phyloP scores from a whole-genome alignment of 2,888 invertebrate species.

The Cheilosia variabilis region DNA sequence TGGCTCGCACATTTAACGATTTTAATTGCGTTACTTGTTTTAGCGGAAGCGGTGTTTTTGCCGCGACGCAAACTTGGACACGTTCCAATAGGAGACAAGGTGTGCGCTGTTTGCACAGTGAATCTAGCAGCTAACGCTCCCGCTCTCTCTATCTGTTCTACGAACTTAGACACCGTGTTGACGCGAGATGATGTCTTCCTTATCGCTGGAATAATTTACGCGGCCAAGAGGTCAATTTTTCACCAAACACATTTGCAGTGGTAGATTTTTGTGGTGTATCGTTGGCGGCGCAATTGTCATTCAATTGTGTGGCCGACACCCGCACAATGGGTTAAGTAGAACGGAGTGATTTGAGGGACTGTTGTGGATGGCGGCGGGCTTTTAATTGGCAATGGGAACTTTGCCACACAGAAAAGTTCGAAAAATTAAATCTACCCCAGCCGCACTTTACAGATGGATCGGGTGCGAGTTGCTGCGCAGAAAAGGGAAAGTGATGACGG shows the following conservation, averaged over 20 bases:
- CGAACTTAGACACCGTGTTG: not conserved
- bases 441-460: too few relatives aligned
- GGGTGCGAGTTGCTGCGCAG: too few relatives aligned
- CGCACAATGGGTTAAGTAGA: not conserved
- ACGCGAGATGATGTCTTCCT: conserved; percentile 5
- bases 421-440: too few relatives aligned
- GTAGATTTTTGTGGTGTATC: conserved; percentile 10
- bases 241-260: conserved; percentile 18
- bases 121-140: conserved; percentile 13
- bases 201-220: conserved; percentile 36
- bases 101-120: conserved; percentile 10
- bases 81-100: conserved; percentile 9
- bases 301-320: not conserved
- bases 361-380: not conserved
- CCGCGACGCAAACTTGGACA: not conserved
- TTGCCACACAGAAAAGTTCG: not conserved
- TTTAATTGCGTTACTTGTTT: not conserved
- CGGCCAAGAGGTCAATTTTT: conserved; percentile 47
- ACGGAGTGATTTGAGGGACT: not conserved
- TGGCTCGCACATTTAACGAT: not conserved
- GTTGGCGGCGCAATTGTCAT: conserved; percentile 15
- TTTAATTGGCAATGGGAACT: not conserved
- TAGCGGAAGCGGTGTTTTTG: not conserved
- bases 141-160: conserved; percentile 6
- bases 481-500: too few relatives aligned